Evolutionary conservation across 2,113 vertebrate genomes (phyloP).

Genomic region (Pheucticus melanocephalus): DNA sequence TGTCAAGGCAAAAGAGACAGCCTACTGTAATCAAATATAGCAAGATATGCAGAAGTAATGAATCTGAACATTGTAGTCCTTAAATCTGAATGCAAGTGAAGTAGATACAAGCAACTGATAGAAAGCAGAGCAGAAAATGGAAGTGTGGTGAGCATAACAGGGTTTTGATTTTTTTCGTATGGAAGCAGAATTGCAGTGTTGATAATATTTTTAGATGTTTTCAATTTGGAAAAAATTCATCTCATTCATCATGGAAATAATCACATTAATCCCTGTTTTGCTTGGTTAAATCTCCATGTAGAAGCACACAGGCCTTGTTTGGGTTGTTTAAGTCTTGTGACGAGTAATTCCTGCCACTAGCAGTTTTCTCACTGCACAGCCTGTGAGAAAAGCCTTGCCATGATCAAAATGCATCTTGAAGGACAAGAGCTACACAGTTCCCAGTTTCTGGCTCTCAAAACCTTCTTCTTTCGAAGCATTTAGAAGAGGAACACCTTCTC

Average conservation of each 20-base stretch:
- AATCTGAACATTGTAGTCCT: neutral
- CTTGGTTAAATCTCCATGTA: neutral
- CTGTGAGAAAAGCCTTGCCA: neutral
- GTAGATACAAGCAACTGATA: neutral
- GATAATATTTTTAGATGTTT: neutral
- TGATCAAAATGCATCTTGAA: neutral
- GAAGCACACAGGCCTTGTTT: rapidly evolving
- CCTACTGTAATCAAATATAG: neutral
- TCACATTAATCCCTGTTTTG: neutral
- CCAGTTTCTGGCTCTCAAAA: neutral
- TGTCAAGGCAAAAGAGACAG: neutral
- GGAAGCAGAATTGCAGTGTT: neutral
- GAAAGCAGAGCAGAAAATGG: neutral
- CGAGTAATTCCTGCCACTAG: neutral
- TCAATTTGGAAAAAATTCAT: neutral
- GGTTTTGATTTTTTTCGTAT: neutral
- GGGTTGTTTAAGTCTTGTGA: neutral
- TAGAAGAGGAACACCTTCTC: neutral
- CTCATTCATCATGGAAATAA: neutral
- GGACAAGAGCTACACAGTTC: neutral
- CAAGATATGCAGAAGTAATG: neutral
- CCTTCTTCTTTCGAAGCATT: neutral
- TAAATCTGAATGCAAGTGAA: neutral
- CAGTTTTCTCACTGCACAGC: neutral
- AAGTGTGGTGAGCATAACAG: neutral